Evolutionary conservation across 2,888 invertebrate species (phyloP).

Genomic region (Himalopsyche japonica): DNA sequence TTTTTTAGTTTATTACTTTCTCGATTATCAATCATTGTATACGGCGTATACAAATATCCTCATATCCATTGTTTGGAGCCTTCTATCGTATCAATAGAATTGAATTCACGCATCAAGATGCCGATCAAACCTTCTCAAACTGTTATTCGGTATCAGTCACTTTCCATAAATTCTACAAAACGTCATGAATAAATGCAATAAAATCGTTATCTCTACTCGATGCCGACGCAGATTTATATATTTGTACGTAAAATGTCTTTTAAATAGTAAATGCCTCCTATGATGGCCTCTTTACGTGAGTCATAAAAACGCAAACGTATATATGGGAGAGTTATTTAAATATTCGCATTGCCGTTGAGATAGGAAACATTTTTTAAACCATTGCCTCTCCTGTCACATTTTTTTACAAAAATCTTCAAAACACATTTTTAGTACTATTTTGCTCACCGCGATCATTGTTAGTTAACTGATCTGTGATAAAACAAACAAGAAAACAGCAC

Average conservation of each 20-base stretch:
- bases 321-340: not conserved
- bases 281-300: not conserved
- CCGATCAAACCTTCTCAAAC: too few species aligned
- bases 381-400: not conserved
- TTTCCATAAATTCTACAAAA: not conserved
- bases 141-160: not conserved
- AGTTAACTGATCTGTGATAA: too few species aligned
- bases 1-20: too few species aligned
- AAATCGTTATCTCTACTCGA: not conserved
- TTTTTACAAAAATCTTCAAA: too few species aligned
- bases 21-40: too few species aligned
- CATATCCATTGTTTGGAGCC: too few species aligned
- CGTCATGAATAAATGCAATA: not conserved
- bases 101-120: too few species aligned
- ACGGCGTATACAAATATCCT: too few species aligned
- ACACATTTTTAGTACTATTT: too few species aligned
- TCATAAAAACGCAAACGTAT: not conserved
- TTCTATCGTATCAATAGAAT: too few species aligned
- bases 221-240: not conserved
- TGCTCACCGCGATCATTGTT: too few species aligned
- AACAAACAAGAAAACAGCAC: too few species aligned
- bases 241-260: not conserved
- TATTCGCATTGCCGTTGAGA: not conserved
- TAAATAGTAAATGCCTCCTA: not conserved
- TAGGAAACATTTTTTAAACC: not conserved